A percentile compares a stretch with the other conserved stretches of the same genome.
Evolutionary conservation across 2,888 invertebrate species (phyloP).

Genomic region (Poecilus cupreus): DNA sequence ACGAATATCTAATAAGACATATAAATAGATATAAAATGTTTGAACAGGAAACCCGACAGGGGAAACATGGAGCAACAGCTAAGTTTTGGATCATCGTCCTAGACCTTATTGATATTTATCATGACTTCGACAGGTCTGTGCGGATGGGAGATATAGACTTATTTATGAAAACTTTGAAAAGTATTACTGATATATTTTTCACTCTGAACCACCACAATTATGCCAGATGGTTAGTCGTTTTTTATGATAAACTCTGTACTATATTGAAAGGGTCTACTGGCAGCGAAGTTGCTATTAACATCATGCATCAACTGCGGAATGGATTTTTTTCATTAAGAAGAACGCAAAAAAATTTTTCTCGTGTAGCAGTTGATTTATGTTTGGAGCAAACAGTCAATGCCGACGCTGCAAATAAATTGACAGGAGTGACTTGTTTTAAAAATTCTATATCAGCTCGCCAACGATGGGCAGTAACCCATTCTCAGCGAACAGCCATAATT

Average conservation of each 20-base stretch:
- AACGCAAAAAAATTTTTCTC: slow-evolving; percentile 63
- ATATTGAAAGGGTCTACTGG: too few species aligned
- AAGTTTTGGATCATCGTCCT: background rate
- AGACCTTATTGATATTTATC: background rate
- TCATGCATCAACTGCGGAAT: slow-evolving; percentile 58
- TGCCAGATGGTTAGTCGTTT: slow-evolving; percentile 43
- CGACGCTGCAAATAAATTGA: slow-evolving; percentile 63
- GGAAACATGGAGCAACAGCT: background rate
- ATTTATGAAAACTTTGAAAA: slow-evolving; percentile 5
- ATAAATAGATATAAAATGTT: slow-evolving; percentile 44
- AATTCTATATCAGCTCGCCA: slow-evolving; percentile 61
- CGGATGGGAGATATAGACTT: background rate
- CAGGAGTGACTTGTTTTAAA: slow-evolving; percentile 16
- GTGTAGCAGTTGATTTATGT: slow-evolving; percentile 60
- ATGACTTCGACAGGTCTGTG: slow-evolving; percentile 3
- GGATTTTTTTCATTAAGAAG: slow-evolving; percentile 60
- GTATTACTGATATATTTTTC: slow-evolving; percentile 62
- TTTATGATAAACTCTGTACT: background rate
- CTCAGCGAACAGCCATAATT: slow-evolving; percentile 61
- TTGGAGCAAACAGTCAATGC: slow-evolving; percentile 62
- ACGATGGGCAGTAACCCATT: slow-evolving; percentile 65
- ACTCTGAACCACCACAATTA: slow-evolving; percentile 63
- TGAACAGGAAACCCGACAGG: slow-evolving; percentile 2
- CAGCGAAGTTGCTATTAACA: background rate
- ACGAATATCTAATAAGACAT: slow-evolving; percentile 56